Evolutionary conservation across 2,888 invertebrate genomes (phyloP).

Genomic region (Drosophila parthenogenetica): DNA sequence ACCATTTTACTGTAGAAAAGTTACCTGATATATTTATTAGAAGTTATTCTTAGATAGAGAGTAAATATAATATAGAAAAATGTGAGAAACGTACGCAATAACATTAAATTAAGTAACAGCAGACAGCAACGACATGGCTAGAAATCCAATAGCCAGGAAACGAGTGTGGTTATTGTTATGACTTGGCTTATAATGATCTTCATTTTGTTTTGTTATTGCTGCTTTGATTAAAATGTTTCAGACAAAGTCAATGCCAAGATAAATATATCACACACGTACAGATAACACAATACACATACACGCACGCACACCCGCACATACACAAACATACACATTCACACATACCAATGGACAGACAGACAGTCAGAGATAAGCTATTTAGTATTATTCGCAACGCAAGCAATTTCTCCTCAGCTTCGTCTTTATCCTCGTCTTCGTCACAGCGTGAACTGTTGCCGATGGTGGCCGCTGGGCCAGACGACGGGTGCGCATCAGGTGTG

Average conservation of each 20-base stretch:
- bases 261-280: constrained; percentile 18
- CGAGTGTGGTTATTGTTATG: not conserved
- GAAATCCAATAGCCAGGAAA: not conserved
- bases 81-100: not conserved
- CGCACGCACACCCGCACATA: constrained; percentile 15
- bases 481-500: too few relatives aligned
- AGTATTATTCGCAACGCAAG: too few relatives aligned
- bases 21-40: not conserved
- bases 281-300: not conserved
- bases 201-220: constrained; percentile 33
- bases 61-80: not conserved
- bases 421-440: too few relatives aligned
- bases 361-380: constrained; percentile 45
- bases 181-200: constrained; percentile 15
- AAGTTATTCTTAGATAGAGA: not conserved
- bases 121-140: too few relatives aligned
- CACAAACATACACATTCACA: constrained; percentile 13
- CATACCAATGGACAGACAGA: not conserved
- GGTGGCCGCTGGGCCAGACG: too few relatives aligned
- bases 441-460: too few relatives aligned
- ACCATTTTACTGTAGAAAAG: not conserved
- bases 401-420: too few relatives aligned
- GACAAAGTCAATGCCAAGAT: constrained; percentile 29
- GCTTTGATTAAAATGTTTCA: constrained; percentile 54
- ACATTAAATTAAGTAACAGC: constrained; percentile 1